A percentile compares a stretch with the other conserved stretches of the same genome.
These are phyloP conservation scores for Neodiprion pinetum DNA, from an alignment of 1,140 invertebrate species.

Conservation along the genomic window DNA sequence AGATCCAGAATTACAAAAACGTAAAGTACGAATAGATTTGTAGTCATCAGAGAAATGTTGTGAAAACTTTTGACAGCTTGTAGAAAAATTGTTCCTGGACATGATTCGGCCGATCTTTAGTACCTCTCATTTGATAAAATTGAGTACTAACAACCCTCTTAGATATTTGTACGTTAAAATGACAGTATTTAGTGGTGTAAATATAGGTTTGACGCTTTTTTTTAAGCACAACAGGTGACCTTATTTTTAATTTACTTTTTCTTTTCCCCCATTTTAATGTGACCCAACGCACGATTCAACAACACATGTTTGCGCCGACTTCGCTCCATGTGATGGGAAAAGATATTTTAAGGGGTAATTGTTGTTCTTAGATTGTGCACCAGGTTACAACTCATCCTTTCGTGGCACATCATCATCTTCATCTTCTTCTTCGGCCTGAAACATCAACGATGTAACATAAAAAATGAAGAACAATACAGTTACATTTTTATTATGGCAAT, in stretches of 20 bases:
- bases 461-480: neutral
- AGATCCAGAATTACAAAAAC: too few species aligned
- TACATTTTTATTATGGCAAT: constrained; percentile 56
- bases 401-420: constrained; percentile 71
- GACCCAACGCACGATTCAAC: constrained; percentile 13
- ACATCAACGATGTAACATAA: constrained; percentile 34
- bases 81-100: neutral
- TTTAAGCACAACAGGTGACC: neutral
- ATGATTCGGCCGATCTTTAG: neutral
- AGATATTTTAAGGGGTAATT: neutral
- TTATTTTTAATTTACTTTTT: constrained; percentile 20
- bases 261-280: constrained; percentile 34
- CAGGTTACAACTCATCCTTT: constrained; percentile 73
- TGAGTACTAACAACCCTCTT: neutral
- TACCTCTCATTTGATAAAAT: neutral
- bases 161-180: neutral
- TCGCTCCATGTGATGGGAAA: neutral
- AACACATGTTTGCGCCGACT: neutral
- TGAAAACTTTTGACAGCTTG: too few species aligned
- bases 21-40: too few species aligned
- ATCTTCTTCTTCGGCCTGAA: constrained; percentile 66
- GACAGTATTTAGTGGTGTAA: neutral
- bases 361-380: neutral
- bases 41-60: too few species aligned
- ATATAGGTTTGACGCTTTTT: neutral